Conservation (phyloP, 2,113 vertebrate species). For the Lichenostomus cassidix region DNA sequence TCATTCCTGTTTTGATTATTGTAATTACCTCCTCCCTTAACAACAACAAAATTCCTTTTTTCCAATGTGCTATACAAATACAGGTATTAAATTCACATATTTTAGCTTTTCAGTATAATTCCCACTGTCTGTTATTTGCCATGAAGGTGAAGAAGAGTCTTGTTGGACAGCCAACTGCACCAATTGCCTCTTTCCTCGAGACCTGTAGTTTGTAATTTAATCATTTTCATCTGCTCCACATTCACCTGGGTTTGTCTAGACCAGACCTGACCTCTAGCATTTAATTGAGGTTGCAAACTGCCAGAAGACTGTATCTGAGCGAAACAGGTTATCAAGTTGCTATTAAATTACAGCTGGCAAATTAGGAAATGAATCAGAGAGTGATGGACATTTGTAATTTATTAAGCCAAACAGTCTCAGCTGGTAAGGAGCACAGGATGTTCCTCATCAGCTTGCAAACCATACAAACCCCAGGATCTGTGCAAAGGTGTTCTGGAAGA, state of each 20-base stretch:
- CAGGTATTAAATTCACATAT: not conserved
- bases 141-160: not conserved
- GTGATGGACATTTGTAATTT: not conserved
- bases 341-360: conserved; percentile 7
- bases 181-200: not conserved
- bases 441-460: not conserved
- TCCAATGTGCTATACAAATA: not conserved
- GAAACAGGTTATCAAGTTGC: not conserved
- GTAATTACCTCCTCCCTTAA: conserved; percentile 18
- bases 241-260: not conserved
- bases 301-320: not conserved
- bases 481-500: not conserved
- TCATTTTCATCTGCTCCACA: not conserved
- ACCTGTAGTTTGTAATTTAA: not conserved
- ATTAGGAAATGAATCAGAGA: conserved; percentile 20
- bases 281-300: not conserved
- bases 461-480: not conserved
- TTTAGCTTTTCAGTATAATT: not conserved
- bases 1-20: conserved; percentile 10
- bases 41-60: not conserved
- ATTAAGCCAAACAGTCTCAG: not conserved
- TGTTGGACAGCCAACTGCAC: not conserved
- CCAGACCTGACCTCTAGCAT: not conserved
- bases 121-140: not conserved
- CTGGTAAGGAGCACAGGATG: not conserved